phyloP scores from a whole-genome alignment of 2,888 invertebrate species.

The Apodemia hepburni region DNA sequence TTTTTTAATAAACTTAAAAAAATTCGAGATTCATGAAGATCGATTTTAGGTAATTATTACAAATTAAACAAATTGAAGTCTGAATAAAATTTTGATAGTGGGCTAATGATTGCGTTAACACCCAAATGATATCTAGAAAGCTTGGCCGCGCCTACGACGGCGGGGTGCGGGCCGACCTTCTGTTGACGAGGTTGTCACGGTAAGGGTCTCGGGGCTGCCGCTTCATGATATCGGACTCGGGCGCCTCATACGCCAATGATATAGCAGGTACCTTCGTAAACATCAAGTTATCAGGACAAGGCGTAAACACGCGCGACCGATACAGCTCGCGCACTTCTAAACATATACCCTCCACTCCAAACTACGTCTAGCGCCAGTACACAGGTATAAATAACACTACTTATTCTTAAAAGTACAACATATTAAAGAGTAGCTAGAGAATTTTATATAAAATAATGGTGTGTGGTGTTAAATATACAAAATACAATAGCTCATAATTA shows the following conservation, averaged over 20 bases:
- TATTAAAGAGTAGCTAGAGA: conserved; percentile 45
- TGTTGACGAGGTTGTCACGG: conserved; percentile 99
- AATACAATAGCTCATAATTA: conserved; percentile 41
- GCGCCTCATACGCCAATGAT: conserved; percentile 99
- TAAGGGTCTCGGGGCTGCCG: conserved; percentile 98
- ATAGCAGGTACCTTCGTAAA: conserved; percentile 96
- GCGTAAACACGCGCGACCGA: conserved; percentile 46
- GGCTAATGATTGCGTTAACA: conserved; percentile 65
- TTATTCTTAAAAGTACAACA: conserved; percentile 46
- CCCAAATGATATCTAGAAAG: conserved; percentile 66
- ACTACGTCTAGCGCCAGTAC: conserved; percentile 36
- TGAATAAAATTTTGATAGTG: conserved; percentile 41
- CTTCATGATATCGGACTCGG: conserved; percentile 99
- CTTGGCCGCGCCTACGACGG: conserved; percentile 41
- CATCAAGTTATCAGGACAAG: conserved; percentile 76
- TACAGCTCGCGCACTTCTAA: conserved; percentile 47
- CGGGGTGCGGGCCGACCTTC: conserved; percentile 87
- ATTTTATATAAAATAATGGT: conserved; percentile 49
- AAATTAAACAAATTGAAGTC: conserved; percentile 20
- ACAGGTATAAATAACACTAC: conserved; percentile 33
- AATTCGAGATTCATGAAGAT: too few relatives aligned
- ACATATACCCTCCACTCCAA: conserved; percentile 42
- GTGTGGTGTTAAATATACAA: conserved; percentile 59
- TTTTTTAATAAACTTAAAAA: too few relatives aligned
- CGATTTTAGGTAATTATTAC: too few relatives aligned